Evolutionary conservation across 2,113 vertebrate species (phyloP).

Genomic region (Cnemophilus loriae): DNA sequence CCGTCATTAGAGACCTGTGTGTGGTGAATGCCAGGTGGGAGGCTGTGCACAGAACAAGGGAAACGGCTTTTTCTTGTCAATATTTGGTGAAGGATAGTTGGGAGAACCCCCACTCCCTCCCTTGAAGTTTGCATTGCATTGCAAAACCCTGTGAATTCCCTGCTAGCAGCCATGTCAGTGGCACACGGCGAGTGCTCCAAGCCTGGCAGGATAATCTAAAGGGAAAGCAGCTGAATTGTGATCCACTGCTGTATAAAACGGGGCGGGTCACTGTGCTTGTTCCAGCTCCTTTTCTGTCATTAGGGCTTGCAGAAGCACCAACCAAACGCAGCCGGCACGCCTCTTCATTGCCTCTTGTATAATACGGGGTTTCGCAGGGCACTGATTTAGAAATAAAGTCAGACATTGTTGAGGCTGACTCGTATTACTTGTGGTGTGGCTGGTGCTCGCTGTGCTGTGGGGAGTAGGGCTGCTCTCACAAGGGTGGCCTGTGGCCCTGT

Average conservation of each 20-base stretch:
- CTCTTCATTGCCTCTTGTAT: constrained; percentile 40
- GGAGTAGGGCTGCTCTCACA: not conserved
- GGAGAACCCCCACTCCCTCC: not conserved
- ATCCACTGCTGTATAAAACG: constrained; percentile 31
- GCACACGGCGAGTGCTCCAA: not conserved
- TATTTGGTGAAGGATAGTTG: not conserved
- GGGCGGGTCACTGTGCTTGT: not conserved
- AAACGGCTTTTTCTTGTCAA: not conserved
- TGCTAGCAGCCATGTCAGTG: not conserved
- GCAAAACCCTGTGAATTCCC: not conserved
- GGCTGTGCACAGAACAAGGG: not conserved
- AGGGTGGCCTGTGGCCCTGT: not conserved
- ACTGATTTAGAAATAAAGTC: not conserved
- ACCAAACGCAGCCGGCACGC: constrained; percentile 42
- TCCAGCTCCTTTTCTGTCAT: constrained; percentile 38
- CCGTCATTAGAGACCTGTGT: not conserved
- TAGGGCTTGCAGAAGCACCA: constrained; percentile 25
- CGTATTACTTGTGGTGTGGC: not conserved
- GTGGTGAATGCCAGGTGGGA: not conserved
- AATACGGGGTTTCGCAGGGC: constrained; percentile 14
- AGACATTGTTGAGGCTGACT: not conserved
- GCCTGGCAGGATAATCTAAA: not conserved
- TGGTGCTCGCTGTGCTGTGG: not conserved
- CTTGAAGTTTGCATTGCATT: not conserved
- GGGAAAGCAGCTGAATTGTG: not conserved